Evolutionary conservation across 2,113 vertebrate species (phyloP), one percentile per base, ranked within the genome.

Genomic region (Plotosus lineatus): DNA sequence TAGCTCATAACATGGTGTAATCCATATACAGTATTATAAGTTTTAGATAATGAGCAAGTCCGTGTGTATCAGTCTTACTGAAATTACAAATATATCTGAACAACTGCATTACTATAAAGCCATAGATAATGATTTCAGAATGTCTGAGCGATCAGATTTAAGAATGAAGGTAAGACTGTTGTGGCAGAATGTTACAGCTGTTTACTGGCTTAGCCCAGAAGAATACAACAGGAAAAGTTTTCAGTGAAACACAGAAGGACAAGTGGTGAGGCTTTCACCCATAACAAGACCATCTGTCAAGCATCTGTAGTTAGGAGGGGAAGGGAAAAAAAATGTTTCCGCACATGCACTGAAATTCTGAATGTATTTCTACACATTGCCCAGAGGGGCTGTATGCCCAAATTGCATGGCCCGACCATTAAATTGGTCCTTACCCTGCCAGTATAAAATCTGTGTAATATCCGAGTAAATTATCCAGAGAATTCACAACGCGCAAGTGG

Each of bases 231-330:
- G 28, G 10, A 73, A 73, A 73, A 21, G 69, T 73, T 73, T 28
- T 33, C 28, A 51, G 19, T 31, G 26, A 51, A 73, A 36, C 69
- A 73, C 8, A 51, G 23, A 73, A 51, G 44, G 44, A 73, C 46
- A 73, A 51, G 28, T 33, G 31, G 28, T 51, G 46, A 73, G 28
- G 17, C 46, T 73, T 73, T 46, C 69, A 73, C 26, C 44, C 69
- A 51, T 50, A 33, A 33, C 46, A 51, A 11, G 33, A 51, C 69
- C 69, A 73, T 73, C 46, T 73, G 69, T 73, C 69, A 73, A 73
- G 46, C 46, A 51, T 73, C 46, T 73, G 69, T 11, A 51, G 46
- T 33, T 51, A 2, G 28, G 12, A 33, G 8, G 33, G 8, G 33
- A 33, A 33, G 19, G 7, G 9, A 10, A 21, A 38, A 19, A 33